phyloP scores from a whole-genome alignment of 1,140 invertebrate genomes.

The Apis mellifera region DNA sequence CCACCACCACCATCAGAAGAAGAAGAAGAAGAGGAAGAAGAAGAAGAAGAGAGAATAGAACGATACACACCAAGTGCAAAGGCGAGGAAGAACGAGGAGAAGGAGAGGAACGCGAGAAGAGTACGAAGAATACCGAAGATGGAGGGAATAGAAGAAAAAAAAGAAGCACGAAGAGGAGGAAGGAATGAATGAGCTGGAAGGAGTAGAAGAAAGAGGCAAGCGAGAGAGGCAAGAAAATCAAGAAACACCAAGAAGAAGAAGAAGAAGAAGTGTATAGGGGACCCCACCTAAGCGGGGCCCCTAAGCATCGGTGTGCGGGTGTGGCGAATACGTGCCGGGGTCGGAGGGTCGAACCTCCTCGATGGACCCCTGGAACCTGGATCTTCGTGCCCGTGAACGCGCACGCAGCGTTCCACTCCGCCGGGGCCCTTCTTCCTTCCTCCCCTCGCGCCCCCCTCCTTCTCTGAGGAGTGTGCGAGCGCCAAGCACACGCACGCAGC shows the following conservation, averaged over 20 bases:
- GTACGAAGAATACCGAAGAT: slow-evolving; percentile 22
- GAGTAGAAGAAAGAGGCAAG: background rate
- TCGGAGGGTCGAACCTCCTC: slow-evolving; percentile 75
- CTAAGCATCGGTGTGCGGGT: slow-evolving; percentile 78
- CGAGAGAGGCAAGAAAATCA: too few relatives aligned
- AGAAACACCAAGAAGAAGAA: background rate
- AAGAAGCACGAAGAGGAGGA: background rate
- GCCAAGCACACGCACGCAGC: slow-evolving; percentile 35
- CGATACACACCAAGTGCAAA: slow-evolving; percentile 4
- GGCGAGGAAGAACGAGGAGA: slow-evolving; percentile 34
- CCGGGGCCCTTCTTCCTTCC: background rate
- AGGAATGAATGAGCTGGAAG: background rate
- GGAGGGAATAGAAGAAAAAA: background rate
- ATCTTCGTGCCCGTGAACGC: slow-evolving; percentile 65
- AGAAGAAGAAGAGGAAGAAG: slow-evolving; percentile 1
- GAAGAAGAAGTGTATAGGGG: slow-evolving; percentile 48
- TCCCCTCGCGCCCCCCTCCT: too few relatives aligned
- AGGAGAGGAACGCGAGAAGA: slow-evolving; percentile 12
- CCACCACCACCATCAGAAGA: slow-evolving; percentile 1
- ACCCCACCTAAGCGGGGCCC: slow-evolving; percentile 74
- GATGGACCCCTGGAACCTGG: slow-evolving; percentile 69
- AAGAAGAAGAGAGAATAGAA: background rate
- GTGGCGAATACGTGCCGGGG: slow-evolving; percentile 81
- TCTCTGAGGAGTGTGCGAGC: slow-evolving; percentile 53
- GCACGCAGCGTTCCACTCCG: slow-evolving; percentile 49